Percentiles rank a stretch among this genome's conserved stretches.
These are phyloP conservation scores for Cotesia chilonis DNA, from an alignment of 1,140 invertebrate genomes.

Conservation along the genomic window DNA sequence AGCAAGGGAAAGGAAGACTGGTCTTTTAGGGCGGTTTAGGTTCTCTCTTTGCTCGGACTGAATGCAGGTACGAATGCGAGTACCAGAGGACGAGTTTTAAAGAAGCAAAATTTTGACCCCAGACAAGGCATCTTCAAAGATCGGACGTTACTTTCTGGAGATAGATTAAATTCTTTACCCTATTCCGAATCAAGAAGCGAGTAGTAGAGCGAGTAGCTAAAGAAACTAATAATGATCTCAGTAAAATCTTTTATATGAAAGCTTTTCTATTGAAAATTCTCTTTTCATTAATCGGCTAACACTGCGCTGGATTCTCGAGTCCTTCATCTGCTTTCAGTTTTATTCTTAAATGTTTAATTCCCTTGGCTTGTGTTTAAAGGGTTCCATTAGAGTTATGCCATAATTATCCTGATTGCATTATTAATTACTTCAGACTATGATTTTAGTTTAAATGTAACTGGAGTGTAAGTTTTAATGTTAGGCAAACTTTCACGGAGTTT, in stretches of 20 bases:
- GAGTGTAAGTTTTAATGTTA: no score
- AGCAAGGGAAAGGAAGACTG: background rate
- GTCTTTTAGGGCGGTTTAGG: background rate
- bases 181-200: background rate
- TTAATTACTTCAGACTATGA: no score
- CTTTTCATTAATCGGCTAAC: background rate
- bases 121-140: slow-evolving; percentile 9
- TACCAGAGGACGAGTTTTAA: slow-evolving; percentile 13
- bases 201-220: background rate
- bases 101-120: slow-evolving; percentile 13
- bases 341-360: no score
- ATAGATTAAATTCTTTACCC: slow-evolving; percentile 24
- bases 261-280: slow-evolving; percentile 2
- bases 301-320: no score
- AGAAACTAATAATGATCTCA: slow-evolving; percentile 19
- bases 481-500: no score
- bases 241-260: slow-evolving; percentile 5
- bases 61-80: slow-evolving; percentile 7
- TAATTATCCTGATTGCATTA: no score
- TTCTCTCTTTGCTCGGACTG: background rate
- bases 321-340: no score
- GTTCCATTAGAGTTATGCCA: no score
- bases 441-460: no score
- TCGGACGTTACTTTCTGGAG: slow-evolving; percentile 11
- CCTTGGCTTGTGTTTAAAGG: no score